Conservation (phyloP, 2,888 invertebrate species). For the Stratiomys singularior region DNA sequence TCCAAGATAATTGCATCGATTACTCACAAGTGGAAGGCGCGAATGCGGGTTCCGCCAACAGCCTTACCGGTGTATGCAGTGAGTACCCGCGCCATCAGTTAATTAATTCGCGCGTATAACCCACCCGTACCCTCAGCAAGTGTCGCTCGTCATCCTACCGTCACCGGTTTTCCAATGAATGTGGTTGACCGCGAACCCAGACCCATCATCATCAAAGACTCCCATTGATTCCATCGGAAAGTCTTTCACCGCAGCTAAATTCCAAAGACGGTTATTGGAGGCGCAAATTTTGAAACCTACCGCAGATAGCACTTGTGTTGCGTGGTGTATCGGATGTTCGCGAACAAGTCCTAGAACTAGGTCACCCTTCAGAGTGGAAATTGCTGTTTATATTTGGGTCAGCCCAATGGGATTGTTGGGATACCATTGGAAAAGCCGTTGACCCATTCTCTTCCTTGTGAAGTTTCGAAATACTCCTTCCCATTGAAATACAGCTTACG, state of each 20-base stretch:
- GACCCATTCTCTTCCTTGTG: not conserved
- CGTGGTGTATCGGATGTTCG: not conserved
- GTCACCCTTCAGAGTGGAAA: not conserved
- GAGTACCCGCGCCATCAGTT: too few species aligned
- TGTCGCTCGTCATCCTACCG: not conserved
- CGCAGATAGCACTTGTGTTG: not conserved
- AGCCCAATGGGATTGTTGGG: not conserved
- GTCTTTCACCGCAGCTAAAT: not conserved
- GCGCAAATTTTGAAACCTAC: not conserved
- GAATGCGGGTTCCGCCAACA: too few species aligned
- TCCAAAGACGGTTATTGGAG: not conserved
- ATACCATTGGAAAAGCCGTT: slow-evolving; percentile 1
- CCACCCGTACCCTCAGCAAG: too few species aligned
- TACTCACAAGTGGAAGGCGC: too few species aligned
- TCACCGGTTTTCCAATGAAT: slow-evolving; percentile 14
- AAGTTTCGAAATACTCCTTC: not conserved
- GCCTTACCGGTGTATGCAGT: too few species aligned
- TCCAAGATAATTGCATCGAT: too few species aligned
- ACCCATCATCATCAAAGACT: not conserved
- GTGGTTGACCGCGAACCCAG: slow-evolving; percentile 4
- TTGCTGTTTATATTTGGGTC: not conserved
- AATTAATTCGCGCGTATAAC: too few species aligned
- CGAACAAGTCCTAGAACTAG: slow-evolving; percentile 18
- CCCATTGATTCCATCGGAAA: not conserved
- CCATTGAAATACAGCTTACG: not conserved